A percentile compares a stretch with the other conserved stretches of the same genome.
Conservation (phyloP, 1,140 invertebrate species). For the Drosophila pruinosa region DNA sequence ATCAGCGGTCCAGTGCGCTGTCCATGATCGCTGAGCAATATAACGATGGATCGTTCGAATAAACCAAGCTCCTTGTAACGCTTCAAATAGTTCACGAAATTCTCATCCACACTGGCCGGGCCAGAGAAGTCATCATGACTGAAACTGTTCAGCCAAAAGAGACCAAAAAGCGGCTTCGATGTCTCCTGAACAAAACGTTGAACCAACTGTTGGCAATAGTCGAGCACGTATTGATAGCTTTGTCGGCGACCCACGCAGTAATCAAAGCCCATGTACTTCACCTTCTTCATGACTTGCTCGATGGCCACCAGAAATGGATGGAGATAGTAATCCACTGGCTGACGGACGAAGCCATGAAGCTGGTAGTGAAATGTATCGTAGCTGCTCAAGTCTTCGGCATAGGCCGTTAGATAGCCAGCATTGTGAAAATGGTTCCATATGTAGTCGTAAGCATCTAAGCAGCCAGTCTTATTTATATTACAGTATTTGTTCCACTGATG, state of each 20-base stretch:
- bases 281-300: constrained; percentile 51
- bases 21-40: constrained; percentile 96
- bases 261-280: not conserved
- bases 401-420: constrained; percentile 89
- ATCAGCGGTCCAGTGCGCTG: constrained; percentile 91
- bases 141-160: constrained; percentile 91
- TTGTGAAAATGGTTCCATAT: constrained; percentile 90
- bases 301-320: constrained; percentile 88
- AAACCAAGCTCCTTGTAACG: constrained; percentile 84
- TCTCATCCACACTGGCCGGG: constrained; percentile 86
- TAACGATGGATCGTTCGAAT: constrained; percentile 87
- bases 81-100: constrained; percentile 85
- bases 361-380: constrained; percentile 92
- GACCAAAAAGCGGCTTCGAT: constrained; percentile 87
- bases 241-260: constrained; percentile 85
- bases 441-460: constrained; percentile 87
- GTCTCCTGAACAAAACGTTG: constrained; percentile 75
- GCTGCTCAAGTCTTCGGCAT: constrained; percentile 89
- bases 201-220: constrained; percentile 85
- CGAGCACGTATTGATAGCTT: constrained; percentile 84
- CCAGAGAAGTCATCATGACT: constrained; percentile 89
- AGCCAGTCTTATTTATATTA: constrained; percentile 82
- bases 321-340: constrained; percentile 92
- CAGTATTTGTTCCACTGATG: constrained; percentile 82
- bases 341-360: constrained; percentile 89